These are phyloP conservation scores for Sarcophaga carnaria DNA, from an alignment of 2,888 invertebrate genomes.

Conservation along the genomic window DNA sequence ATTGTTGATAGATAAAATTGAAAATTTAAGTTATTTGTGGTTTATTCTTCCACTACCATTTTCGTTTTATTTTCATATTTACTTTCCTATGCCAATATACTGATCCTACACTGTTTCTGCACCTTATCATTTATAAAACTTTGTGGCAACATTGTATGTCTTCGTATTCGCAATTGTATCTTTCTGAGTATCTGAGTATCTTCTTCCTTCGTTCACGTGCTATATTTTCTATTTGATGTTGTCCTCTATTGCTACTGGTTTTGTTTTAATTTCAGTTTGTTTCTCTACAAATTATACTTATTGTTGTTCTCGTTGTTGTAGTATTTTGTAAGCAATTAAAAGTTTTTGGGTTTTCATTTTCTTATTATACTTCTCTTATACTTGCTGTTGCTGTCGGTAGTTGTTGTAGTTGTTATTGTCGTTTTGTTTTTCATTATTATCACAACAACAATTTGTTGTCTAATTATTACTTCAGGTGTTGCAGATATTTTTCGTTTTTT, in stretches of 20 bases:
- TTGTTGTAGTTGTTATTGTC: background rate
- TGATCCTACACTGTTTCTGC: too few species aligned
- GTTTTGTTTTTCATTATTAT: conserved; percentile 17
- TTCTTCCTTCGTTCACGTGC: background rate
- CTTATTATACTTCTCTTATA: background rate
- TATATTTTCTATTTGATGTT: background rate
- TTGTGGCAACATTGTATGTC: too few species aligned
- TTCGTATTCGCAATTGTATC: too few species aligned
- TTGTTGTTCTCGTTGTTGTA: conserved; percentile 38
- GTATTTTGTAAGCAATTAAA: conserved; percentile 66
- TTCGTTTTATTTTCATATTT: too few species aligned
- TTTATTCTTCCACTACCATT: too few species aligned
- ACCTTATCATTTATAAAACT: too few species aligned
- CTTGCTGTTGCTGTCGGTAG: too few species aligned
- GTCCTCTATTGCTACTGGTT: conserved; percentile 16
- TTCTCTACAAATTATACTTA: conserved; percentile 26
- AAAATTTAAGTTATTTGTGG: too few species aligned
- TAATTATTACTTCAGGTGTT: conserved; percentile 69
- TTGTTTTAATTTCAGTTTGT: conserved; percentile 21
- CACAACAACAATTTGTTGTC: conserved; percentile 60
- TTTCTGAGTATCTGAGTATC: background rate
- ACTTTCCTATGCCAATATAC: too few species aligned
- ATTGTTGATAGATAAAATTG: too few species aligned
- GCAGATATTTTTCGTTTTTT: conserved; percentile 55
- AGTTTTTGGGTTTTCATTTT: conserved; percentile 36